Evolutionary conservation across 2,113 vertebrate species (phyloP).

Genomic region (Chionis minor): DNA sequence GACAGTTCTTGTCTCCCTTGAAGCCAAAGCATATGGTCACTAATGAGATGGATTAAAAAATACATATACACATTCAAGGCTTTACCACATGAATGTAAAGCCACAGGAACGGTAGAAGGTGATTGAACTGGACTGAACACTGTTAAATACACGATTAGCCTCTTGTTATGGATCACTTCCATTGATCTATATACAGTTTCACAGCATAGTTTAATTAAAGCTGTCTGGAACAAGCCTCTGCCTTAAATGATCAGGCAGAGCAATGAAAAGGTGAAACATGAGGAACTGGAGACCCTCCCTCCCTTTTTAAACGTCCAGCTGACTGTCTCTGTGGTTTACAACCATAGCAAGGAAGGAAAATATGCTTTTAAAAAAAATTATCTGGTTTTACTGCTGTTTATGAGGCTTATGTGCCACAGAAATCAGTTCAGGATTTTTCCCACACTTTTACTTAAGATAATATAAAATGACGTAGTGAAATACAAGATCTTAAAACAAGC

Average conservation of each 20-base stretch:
- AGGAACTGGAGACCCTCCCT: constrained; percentile 34
- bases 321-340: constrained; percentile 34
- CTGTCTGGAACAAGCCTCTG: constrained; percentile 77
- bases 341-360: constrained; percentile 35
- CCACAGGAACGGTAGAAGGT: constrained; percentile 72
- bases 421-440: not conserved
- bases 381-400: not conserved
- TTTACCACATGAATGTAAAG: constrained; percentile 69
- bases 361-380: constrained; percentile 32
- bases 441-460: not conserved
- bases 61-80: constrained; percentile 64
- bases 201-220: constrained; percentile 80
- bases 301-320: not conserved
- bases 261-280: constrained; percentile 67
- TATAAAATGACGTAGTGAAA: not conserved
- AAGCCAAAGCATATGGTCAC: constrained; percentile 84
- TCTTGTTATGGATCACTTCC: constrained; percentile 81
- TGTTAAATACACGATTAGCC: constrained; percentile 80
- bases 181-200: constrained; percentile 82
- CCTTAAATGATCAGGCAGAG: constrained; percentile 67
- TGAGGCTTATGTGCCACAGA: not conserved
- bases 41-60: constrained; percentile 80
- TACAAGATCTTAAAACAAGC: not conserved
- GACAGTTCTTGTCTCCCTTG: constrained; percentile 72
- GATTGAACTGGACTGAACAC: constrained; percentile 74